These are phyloP conservation scores for Brenthis ino DNA, from an alignment of 2,888 invertebrate genomes.

Conservation along the genomic window DNA sequence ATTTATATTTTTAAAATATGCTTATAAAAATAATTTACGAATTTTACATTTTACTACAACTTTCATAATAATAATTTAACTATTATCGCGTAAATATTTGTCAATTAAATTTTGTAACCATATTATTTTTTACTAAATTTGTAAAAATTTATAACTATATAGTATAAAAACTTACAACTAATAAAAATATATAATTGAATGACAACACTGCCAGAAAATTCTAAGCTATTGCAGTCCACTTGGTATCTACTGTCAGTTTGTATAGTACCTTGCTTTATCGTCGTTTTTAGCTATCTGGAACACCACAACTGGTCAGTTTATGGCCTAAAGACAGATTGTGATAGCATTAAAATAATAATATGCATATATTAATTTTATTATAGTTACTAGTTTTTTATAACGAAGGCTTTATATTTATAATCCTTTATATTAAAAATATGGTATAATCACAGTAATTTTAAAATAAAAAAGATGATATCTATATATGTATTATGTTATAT, in stretches of 20 bases:
- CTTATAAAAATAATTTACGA: no score
- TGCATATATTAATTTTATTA: neutral
- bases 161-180: neutral
- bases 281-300: constrained; percentile 28
- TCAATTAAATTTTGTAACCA: no score
- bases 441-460: no score
- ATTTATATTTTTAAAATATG: no score
- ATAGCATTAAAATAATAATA: constrained; percentile 29
- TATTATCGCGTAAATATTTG: no score
- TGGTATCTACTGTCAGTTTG: constrained; percentile 27
- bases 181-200: neutral
- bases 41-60: neutral
- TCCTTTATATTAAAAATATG: no score
- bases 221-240: constrained; percentile 17
- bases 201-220: constrained; percentile 17
- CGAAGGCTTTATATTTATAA: neutral
- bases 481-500: no score
- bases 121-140: neutral
- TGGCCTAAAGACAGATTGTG: constrained; percentile 32
- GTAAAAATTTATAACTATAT: neutral
- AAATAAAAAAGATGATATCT: no score
- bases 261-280: constrained; percentile 32
- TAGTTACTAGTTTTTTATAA: neutral
- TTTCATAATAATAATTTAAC: neutral
- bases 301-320: constrained; percentile 30